phyloP scores from a whole-genome alignment of 2,113 vertebrate species.

The Clarias macrocephalus region DNA sequence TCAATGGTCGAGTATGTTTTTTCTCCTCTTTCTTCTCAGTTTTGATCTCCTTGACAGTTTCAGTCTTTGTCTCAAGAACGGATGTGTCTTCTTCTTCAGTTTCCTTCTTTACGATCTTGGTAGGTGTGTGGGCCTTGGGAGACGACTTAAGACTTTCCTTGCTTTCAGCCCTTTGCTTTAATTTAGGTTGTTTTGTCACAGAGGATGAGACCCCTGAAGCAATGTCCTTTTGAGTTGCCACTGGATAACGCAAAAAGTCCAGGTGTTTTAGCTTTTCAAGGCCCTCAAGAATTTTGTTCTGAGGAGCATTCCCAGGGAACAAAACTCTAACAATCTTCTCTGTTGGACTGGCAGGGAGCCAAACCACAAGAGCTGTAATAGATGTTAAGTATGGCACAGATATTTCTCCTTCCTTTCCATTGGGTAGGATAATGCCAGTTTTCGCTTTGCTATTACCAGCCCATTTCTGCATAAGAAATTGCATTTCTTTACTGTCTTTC shows the following conservation, averaged over 20 bases:
- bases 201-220: slow-evolving; percentile 80
- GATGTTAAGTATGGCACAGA: slow-evolving; percentile 98
- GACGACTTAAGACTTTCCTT: slow-evolving; percentile 95
- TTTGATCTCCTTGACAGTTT: slow-evolving; percentile 82
- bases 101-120: slow-evolving; percentile 84
- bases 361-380: slow-evolving; percentile 93
- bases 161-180: slow-evolving; percentile 94
- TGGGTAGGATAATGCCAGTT: slow-evolving; percentile 91
- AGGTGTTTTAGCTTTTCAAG: slow-evolving; percentile 95
- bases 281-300: slow-evolving; percentile 96
- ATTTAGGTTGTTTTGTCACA: slow-evolving; percentile 87
- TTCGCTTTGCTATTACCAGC: slow-evolving; percentile 97
- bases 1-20: slow-evolving; percentile 77
- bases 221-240: slow-evolving; percentile 91
- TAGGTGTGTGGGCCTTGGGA: slow-evolving; percentile 73
- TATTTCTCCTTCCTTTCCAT: slow-evolving; percentile 94
- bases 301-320: slow-evolving; percentile 97
- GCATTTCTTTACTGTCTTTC: slow-evolving; percentile 98
- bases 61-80: slow-evolving; percentile 79
- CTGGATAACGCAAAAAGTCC: slow-evolving; percentile 92
- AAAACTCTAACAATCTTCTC: slow-evolving; percentile 96
- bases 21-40: slow-evolving; percentile 80
- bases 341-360: slow-evolving; percentile 90
- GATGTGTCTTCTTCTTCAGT: slow-evolving; percentile 76
- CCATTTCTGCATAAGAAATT: slow-evolving; percentile 99